phyloP scores from a whole-genome alignment of 2,888 invertebrate genomes.

The Cataglyphis albicans region DNA sequence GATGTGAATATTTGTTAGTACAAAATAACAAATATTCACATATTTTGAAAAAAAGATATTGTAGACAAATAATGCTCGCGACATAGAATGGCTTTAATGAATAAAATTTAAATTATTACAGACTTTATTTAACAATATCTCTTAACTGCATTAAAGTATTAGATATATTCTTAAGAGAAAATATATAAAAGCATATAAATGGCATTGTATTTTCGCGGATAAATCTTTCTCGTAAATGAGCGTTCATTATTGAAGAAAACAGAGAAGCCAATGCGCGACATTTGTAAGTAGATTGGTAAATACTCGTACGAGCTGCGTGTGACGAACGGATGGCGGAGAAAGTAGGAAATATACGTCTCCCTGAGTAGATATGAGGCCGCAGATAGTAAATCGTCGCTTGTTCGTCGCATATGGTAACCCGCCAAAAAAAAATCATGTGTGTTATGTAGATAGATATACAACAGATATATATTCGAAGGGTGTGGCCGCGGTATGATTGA shows the following conservation, averaged over 20 bases:
- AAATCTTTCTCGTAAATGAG: conserved; percentile 28
- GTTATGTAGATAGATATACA: conserved; percentile 2
- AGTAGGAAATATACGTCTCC: conserved; percentile 75
- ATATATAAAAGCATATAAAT: not conserved
- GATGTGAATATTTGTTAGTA: not conserved
- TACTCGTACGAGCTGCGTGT: conserved; percentile 38
- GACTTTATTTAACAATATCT: not conserved
- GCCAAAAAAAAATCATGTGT: not conserved
- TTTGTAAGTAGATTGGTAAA: conserved; percentile 51
- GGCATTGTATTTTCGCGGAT: not conserved
- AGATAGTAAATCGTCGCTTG: conserved; percentile 41
- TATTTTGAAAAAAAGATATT: not conserved
- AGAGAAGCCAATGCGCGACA: not conserved
- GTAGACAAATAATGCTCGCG: not conserved
- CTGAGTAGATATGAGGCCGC: conserved; percentile 59
- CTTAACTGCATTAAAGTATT: not conserved
- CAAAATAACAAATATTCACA: not conserved
- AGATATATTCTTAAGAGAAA: not conserved
- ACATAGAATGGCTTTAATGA: not conserved
- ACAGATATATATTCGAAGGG: not conserved
- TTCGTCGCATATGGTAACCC: conserved; percentile 28
- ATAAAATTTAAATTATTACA: not conserved
- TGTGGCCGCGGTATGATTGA: not conserved
- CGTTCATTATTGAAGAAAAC: not conserved
- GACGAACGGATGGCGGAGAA: conserved; percentile 70